Conservation (phyloP, 2,797 vertebrate species). For the Danionella dracula region DNA sequence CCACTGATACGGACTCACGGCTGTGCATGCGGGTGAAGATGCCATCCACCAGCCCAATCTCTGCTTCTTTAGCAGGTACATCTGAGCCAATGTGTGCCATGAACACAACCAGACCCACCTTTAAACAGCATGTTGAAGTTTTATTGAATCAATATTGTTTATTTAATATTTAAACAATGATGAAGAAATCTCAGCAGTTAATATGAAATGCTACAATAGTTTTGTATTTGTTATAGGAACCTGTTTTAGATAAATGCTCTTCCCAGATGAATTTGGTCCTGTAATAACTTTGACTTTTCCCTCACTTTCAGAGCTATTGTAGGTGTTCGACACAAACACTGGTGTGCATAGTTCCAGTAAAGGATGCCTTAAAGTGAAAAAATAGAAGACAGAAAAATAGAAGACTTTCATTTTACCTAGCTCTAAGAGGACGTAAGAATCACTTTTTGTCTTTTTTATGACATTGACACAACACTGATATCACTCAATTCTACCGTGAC, state of each 20-base stretch:
- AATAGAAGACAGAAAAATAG: neutral
- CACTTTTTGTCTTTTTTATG: neutral
- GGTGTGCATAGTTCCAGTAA: conserved; percentile 87
- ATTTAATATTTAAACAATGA: too few species aligned
- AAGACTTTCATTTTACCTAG: too few species aligned
- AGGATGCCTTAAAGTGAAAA: conserved; percentile 74
- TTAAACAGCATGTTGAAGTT: conserved; percentile 31
- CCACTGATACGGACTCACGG: conserved; percentile 89
- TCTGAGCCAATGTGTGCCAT: conserved; percentile 95
- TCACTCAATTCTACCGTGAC: conserved; percentile 68
- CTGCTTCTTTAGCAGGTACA: conserved; percentile 86
- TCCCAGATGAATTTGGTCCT: conserved; percentile 94
- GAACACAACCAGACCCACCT: conserved; percentile 92
- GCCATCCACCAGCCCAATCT: conserved; percentile 85
- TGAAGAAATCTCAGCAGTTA: too few species aligned
- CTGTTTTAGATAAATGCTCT: conserved; percentile 96
- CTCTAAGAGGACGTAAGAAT: too few species aligned
- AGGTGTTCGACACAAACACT: conserved; percentile 88
- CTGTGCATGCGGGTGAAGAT: conserved; percentile 94
- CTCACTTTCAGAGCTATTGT: conserved; percentile 68
- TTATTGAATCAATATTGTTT: too few species aligned
- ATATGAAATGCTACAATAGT: too few species aligned
- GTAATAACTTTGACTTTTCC: conserved; percentile 88
- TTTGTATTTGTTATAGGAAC: too few species aligned
- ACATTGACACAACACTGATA: neutral